Conservation (phyloP, 1,140 invertebrate genomes). For the Gryllus bimaculatus region DNA sequence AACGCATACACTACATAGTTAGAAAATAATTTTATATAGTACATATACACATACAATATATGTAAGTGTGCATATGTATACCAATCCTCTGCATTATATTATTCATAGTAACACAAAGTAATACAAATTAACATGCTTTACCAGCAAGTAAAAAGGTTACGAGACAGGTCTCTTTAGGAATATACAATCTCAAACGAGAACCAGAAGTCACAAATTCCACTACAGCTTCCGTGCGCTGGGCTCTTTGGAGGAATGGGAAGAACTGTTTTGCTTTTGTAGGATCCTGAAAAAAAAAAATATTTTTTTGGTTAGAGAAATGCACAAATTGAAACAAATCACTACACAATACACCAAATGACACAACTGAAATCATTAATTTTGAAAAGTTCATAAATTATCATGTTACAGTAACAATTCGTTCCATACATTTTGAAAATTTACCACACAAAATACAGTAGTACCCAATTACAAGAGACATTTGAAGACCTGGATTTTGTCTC, state of each 20-base stretch:
- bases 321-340: too few relatives aligned
- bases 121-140: constrained; percentile 13
- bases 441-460: too few relatives aligned
- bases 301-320: too few relatives aligned
- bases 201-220: constrained; percentile 95
- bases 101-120: not conserved
- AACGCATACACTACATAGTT: too few relatives aligned
- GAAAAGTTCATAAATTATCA: not conserved
- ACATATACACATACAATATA: too few relatives aligned
- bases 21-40: too few relatives aligned
- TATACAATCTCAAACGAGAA: constrained; percentile 81
- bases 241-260: constrained; percentile 81
- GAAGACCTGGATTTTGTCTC: too few relatives aligned
- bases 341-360: not conserved
- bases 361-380: not conserved
- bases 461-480: too few relatives aligned
- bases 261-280: constrained; percentile 82
- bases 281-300: constrained; percentile 38
- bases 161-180: constrained; percentile 90
- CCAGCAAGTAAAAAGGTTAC: constrained; percentile 84
- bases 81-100: too few relatives aligned
- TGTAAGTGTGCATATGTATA: too few relatives aligned
- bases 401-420: not conserved
- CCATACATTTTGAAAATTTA: too few relatives aligned
- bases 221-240: constrained; percentile 72